phyloP scores from a whole-genome alignment of 2,113 vertebrate species.

The Entosphenus tridentatus region DNA sequence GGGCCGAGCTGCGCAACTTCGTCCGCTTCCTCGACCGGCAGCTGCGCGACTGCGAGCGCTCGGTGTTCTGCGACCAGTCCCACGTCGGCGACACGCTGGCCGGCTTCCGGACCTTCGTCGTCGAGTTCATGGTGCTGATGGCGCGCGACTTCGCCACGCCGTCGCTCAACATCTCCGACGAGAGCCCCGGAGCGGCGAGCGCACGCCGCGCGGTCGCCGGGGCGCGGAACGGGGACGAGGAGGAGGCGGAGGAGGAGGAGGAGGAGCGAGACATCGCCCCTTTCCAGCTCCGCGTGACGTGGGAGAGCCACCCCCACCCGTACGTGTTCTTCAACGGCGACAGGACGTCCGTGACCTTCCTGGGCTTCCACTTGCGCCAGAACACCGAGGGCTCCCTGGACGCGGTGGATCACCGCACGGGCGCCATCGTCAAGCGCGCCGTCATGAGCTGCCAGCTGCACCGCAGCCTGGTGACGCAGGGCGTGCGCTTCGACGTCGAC shows the following conservation, averaged over 20 bases:
- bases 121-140: constrained; percentile 39
- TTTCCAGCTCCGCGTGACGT: constrained; percentile 22
- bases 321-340: constrained; percentile 38
- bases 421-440: constrained; percentile 17
- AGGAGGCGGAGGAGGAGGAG: constrained; percentile 1
- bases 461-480: constrained; percentile 18
- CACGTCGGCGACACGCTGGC: constrained; percentile 18
- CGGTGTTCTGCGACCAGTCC: constrained; percentile 25
- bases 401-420: constrained; percentile 22
- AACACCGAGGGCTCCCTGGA: constrained; percentile 12
- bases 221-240: too few species aligned
- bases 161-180: constrained; percentile 24
- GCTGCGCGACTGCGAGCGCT: constrained; percentile 28
- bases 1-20: constrained; percentile 38
- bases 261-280: constrained; percentile 15
- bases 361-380: constrained; percentile 25
- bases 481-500: constrained; percentile 25
- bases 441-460: constrained; percentile 24
- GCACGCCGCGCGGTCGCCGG: too few species aligned
- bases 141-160: constrained; percentile 32
- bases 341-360: constrained; percentile 29
- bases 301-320: constrained; percentile 32
- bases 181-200: constrained; percentile 15
- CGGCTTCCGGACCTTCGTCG: constrained; percentile 31
- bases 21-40: constrained; percentile 34